phyloP scores from a whole-genome alignment of 2,113 vertebrate species.

The Meleagris gallopavo region DNA sequence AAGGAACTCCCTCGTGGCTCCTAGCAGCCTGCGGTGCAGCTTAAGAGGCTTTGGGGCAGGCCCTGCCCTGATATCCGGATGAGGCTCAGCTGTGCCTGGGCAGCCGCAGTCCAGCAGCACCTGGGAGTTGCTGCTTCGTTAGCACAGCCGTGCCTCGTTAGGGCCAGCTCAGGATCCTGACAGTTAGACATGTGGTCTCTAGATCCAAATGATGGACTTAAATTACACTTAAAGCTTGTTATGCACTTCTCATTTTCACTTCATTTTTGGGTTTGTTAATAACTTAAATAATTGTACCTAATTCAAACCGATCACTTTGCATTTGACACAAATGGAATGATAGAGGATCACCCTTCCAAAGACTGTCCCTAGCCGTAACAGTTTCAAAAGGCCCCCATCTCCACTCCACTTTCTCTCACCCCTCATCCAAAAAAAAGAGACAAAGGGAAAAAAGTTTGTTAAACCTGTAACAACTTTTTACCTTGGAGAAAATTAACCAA shows the following conservation, averaged over 20 bases:
- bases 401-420: not conserved
- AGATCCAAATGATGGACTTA: not conserved
- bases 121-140: too few species aligned
- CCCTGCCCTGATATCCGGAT: too few species aligned
- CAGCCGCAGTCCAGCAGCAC: too few species aligned
- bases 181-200: not conserved
- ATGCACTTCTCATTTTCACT: fast-evolving
- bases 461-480: too few species aligned
- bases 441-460: too few species aligned
- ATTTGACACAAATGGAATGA: not conserved
- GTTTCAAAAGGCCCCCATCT: not conserved
- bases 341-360: too few species aligned
- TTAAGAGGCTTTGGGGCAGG: too few species aligned
- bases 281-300: not conserved
- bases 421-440: not conserved
- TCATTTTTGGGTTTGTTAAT: not conserved
- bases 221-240: not conserved
- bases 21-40: too few species aligned
- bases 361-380: not conserved
- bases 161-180: not conserved
- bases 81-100: too few species aligned
- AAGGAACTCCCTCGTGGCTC: too few species aligned
- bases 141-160: too few species aligned
- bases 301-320: not conserved
- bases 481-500: too few species aligned